A percentile compares a stretch with the other conserved stretches of the same genome.
These are phyloP conservation scores for Trichonephila clavata DNA, from an alignment of 1,140 invertebrate genomes.

Conservation along the genomic window DNA sequence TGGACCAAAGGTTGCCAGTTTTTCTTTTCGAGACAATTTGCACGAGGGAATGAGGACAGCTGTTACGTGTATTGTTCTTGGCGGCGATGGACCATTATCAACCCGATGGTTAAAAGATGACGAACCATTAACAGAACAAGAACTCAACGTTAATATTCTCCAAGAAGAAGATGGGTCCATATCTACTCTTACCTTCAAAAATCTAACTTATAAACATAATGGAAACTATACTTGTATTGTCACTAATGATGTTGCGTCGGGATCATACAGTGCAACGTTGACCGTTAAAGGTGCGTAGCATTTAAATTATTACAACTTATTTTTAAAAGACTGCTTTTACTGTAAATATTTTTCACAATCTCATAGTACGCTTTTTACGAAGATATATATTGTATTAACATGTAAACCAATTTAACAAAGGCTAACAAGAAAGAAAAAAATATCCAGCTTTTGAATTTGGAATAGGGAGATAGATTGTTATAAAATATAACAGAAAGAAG, in stretches of 20 bases:
- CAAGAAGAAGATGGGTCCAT: conserved; percentile 79
- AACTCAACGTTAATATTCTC: conserved; percentile 81
- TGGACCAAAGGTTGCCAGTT: conserved; percentile 84
- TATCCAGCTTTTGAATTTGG: no score
- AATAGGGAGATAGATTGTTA: no score
- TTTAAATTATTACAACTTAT: neutral
- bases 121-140: conserved; percentile 78
- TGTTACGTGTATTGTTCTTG: conserved; percentile 91
- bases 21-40: conserved; percentile 86
- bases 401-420: no score
- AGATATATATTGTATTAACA: no score
- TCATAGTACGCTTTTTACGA: no score
- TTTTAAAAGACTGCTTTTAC: no score
- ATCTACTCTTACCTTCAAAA: conserved; percentile 80
- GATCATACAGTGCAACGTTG: conserved; percentile 81
- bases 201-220: conserved; percentile 79
- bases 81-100: conserved; percentile 88
- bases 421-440: no score
- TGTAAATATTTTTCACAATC: no score
- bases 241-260: conserved; percentile 85
- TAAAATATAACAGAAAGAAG: no score
- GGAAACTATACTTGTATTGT: conserved; percentile 88
- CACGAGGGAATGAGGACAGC: conserved; percentile 91
- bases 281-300: conserved; percentile 60
- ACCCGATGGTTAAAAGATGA: conserved; percentile 90